Evolutionary conservation across 2,797 vertebrate genomes (phyloP).

Genomic region (Gallinago solitaria): DNA sequence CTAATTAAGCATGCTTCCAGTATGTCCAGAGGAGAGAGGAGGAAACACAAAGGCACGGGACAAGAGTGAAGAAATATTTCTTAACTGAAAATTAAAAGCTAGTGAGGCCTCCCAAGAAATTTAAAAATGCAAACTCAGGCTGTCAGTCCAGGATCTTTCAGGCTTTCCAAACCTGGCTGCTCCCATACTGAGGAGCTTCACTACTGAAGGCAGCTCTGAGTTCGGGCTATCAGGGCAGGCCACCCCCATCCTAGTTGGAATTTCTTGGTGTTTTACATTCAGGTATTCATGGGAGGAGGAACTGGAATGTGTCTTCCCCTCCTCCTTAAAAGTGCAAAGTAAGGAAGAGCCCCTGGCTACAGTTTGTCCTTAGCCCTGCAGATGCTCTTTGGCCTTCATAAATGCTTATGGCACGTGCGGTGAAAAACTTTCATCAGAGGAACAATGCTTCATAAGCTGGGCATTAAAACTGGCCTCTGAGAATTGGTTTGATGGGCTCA

Average conservation of each 20-base stretch:
- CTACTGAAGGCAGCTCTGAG: not conserved
- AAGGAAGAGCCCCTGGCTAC: not conserved
- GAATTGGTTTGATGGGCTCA: not conserved
- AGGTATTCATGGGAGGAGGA: not conserved
- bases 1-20: not conserved
- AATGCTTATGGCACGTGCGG: accelerated
- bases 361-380: not conserved
- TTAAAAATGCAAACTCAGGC: not conserved
- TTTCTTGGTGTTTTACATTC: not conserved
- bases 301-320: not conserved
- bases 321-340: not conserved
- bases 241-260: not conserved
- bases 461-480: not conserved
- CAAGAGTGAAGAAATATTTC: not conserved
- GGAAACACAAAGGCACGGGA: not conserved
- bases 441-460: not conserved
- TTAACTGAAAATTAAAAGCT: not conserved
- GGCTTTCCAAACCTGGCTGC: not conserved
- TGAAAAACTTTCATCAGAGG: not conserved
- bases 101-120: not conserved
- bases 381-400: not conserved
- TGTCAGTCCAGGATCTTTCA: not conserved
- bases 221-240: not conserved
- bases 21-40: not conserved
- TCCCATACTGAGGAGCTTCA: not conserved